A percentile compares a stretch with the other conserved stretches of the same genome.
Evolutionary conservation across 2,797 vertebrate genomes (phyloP).

Genomic region (Loriculus beryllinus): DNA sequence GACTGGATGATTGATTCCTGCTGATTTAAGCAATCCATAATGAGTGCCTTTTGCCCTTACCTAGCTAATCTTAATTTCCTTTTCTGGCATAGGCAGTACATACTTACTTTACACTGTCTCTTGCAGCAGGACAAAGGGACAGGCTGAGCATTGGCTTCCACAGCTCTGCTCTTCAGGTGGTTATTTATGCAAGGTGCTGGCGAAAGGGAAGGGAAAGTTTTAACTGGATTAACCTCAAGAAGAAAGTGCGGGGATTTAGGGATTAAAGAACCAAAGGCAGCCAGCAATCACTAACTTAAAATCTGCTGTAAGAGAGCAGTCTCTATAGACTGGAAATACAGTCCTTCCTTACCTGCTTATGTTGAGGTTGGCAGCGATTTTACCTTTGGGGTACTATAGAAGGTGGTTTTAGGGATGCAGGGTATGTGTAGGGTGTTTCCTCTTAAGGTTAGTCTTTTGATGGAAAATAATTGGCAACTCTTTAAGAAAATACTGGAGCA

Average conservation of each 20-base stretch:
- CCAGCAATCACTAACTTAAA: slow-evolving; percentile 42
- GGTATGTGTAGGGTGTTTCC: not conserved
- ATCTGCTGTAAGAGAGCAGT: not conserved
- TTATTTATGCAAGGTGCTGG: slow-evolving; percentile 24
- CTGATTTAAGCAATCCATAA: slow-evolving; percentile 3
- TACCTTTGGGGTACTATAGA: not conserved
- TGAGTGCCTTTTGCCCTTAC: slow-evolving; percentile 13
- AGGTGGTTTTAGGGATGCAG: not conserved
- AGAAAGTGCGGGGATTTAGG: slow-evolving; percentile 62
- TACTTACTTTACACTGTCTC: not conserved
- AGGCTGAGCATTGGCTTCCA: not conserved
- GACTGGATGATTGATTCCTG: slow-evolving; percentile 48
- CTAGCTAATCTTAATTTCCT: slow-evolving; percentile 20
- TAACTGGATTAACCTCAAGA: slow-evolving; percentile 69
- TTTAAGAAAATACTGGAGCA: not conserved
- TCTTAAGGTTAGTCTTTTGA: not conserved
- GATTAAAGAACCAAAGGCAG: slow-evolving; percentile 63
- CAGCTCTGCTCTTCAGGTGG: slow-evolving; percentile 14
- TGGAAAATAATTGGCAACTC: not conserved
- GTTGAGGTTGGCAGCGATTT: not conserved
- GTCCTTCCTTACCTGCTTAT: not conserved
- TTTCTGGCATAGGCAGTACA: not conserved
- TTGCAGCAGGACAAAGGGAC: not conserved
- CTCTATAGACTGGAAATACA: not conserved
- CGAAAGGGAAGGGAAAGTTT: slow-evolving; percentile 48